phyloP scores from a whole-genome alignment of 2,888 invertebrate genomes.

The Lithosia quadra region DNA sequence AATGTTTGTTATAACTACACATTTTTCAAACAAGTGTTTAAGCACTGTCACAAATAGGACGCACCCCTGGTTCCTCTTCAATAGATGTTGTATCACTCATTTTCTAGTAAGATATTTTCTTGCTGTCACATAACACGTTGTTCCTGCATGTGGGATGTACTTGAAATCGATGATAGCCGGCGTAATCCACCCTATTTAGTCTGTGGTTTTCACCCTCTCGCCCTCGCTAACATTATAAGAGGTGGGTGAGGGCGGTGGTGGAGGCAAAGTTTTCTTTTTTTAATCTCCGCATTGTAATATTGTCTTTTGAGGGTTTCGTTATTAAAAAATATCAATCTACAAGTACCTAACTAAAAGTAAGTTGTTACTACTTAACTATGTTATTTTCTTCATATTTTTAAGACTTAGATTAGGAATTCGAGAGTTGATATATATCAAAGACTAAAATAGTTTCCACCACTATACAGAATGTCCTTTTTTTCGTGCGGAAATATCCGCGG shows the following conservation, averaged over 20 bases:
- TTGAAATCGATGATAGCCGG: constrained; percentile 49
- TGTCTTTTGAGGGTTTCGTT: constrained; percentile 37
- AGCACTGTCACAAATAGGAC: constrained; percentile 43
- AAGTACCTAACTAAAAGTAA: no score
- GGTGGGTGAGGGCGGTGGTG: constrained; percentile 24
- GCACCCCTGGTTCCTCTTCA: constrained; percentile 52
- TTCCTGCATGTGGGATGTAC: constrained; percentile 34
- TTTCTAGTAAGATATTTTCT: constrained; percentile 27
- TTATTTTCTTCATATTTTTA: neutral
- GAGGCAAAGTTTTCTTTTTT: constrained; percentile 24
- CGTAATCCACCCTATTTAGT: constrained; percentile 46
- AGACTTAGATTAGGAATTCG: no score
- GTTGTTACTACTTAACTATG: neutral
- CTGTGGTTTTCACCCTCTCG: constrained; percentile 50
- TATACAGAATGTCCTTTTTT: neutral
- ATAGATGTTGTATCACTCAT: constrained; percentile 50
- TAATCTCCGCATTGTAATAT: constrained; percentile 30
- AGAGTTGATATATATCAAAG: neutral
- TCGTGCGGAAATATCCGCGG: no score
- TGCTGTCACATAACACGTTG: constrained; percentile 26
- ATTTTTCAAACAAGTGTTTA: constrained; percentile 33
- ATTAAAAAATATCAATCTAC: neutral
- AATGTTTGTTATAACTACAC: constrained; percentile 32
- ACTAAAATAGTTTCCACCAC: neutral
- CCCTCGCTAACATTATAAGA: constrained; percentile 9